Base-by-base conservation (phyloP, 2,888 invertebrate species). In the Euplagia quadripunctaria region DNA sequence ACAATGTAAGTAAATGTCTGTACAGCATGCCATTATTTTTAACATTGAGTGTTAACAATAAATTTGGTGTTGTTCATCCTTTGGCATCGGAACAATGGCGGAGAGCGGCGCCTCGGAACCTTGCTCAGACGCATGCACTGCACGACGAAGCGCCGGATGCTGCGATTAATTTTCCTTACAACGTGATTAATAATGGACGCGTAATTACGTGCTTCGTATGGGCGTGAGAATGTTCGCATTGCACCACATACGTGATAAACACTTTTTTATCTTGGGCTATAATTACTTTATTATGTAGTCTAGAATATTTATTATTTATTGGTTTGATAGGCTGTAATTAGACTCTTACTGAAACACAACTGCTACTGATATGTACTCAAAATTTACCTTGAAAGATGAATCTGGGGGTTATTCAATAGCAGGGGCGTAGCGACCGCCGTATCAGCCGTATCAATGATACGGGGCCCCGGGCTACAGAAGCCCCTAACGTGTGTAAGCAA, bases 131-230 rank as follows among this genome's bases (percentile, higher is more conserved):
- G 82, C 83, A 86, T 84, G 80, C 80, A 79, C 79, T 73, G 79
- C 81, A 80, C 78, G 78, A 82, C 79, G 70, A 73, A 76, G 75
- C 84, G 80, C 79, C 87, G 89, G 89, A 91, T 89, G 83, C 85
- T 83, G 81, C 83, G 86, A 87, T 89, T 88, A 88, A 86, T 88
- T 84, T 83, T 77, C 77, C 77, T 77, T 81, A 81, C 77, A 82
- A 64, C 79, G 80, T 90, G 91, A 91, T 91, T 90, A 88, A 91
- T 90, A 88, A 85, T 79, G 75, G 76, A 74, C 78, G 71, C 73
- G 83, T 86, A 88, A 90, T 90, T 90, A 88, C 83, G 81, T 79
- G 80, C 79, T 80, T 79, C 84, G 81, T 77, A 78, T 74, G 74
- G 83, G 84, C 90, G 90, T 91, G 90, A 88, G 91, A 91, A 89